A percentile compares a stretch with the other conserved stretches of the same genome.
These are phyloP conservation scores for Amazona guildingii DNA, from an alignment of 2,113 vertebrate species.

Conservation along the genomic window DNA sequence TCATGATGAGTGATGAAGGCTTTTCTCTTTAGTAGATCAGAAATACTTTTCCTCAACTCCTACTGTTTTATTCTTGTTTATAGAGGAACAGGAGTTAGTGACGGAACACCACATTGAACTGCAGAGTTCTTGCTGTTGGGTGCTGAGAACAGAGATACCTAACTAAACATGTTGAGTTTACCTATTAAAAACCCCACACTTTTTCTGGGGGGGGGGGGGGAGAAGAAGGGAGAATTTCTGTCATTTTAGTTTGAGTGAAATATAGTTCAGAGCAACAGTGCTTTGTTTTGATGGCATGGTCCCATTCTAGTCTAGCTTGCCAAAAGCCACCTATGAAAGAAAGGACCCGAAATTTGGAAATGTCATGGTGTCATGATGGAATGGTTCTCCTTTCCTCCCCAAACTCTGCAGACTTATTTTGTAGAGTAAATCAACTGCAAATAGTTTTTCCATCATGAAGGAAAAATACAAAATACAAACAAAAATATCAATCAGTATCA, in stretches of 20 bases:
- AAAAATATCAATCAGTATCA: neutral
- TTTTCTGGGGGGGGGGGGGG: fast-evolving
- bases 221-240: neutral
- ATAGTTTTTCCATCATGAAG: neutral
- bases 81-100: neutral
- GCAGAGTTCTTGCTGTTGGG: neutral
- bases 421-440: neutral
- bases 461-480: neutral
- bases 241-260: neutral
- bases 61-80: neutral
- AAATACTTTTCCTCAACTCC: neutral
- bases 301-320: neutral
- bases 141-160: neutral
- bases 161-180: neutral
- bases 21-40: neutral
- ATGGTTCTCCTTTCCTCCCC: neutral
- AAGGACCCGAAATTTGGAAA: neutral
- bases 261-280: neutral
- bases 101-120: neutral
- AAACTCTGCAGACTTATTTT: neutral
- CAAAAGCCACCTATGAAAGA: neutral
- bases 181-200: neutral
- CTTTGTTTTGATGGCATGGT: neutral
- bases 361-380: neutral
- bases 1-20: neutral